Evolutionary conservation across 2,113 vertebrate genomes (phyloP).

Genomic region (Nycticebus coucang): DNA sequence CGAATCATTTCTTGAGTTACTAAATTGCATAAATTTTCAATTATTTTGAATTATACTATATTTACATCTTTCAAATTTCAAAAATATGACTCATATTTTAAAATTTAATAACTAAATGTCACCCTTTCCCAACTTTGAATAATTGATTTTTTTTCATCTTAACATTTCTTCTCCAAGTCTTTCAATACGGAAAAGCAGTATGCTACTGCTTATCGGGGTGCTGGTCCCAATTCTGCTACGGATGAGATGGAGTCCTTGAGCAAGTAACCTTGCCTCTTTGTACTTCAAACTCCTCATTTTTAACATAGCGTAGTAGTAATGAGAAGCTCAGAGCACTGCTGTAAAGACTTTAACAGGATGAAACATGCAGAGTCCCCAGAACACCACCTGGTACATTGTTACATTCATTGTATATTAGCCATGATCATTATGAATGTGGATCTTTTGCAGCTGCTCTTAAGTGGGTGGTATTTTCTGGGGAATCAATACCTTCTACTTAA

Average conservation of each 20-base stretch:
- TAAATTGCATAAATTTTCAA: background rate
- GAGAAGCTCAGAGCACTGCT: background rate
- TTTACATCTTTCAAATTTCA: background rate
- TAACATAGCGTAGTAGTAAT: background rate
- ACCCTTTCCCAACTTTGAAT: background rate
- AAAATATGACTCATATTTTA: slow-evolving; percentile 28
- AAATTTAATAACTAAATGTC: background rate
- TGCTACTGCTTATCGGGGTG: background rate
- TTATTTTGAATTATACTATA: background rate
- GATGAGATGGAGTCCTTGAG: background rate
- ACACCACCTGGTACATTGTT: too few relatives aligned
- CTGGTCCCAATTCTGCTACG: background rate
- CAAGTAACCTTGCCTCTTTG: background rate
- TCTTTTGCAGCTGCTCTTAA: background rate
- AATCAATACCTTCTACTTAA: background rate
- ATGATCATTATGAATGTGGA: background rate
- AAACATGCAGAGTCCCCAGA: background rate
- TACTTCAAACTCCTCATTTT: background rate
- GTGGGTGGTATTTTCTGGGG: background rate
- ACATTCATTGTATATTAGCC: background rate
- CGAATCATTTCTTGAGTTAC: background rate
- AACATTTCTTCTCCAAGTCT: background rate
- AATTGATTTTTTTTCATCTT: background rate
- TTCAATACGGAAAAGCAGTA: background rate
- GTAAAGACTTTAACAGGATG: background rate